phyloP scores from a whole-genome alignment of 2,113 vertebrate species.

The Thamnophis sirtalis region DNA sequence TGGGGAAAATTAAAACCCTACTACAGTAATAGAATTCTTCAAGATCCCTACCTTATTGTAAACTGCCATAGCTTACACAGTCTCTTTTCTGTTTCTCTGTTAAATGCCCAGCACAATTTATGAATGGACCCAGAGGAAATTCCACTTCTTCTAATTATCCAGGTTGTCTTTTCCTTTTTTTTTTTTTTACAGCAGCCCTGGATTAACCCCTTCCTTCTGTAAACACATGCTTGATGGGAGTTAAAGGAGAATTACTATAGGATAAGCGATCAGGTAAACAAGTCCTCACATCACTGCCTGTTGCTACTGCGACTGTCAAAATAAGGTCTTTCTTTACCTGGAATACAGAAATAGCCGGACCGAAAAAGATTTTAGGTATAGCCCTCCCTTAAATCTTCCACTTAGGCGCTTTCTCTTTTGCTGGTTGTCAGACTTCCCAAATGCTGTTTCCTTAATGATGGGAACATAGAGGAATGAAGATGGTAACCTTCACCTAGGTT shows the following conservation, averaged over 20 bases:
- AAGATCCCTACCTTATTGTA: not conserved
- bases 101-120: not conserved
- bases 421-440: constrained; percentile 18
- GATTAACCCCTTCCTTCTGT: not conserved
- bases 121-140: not conserved
- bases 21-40: not conserved
- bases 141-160: not conserved
- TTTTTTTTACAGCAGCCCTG: not conserved
- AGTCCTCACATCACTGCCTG: not conserved
- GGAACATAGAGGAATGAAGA: constrained; percentile 9
- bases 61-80: not conserved
- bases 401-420: not conserved
- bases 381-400: not conserved
- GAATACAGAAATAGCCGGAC: not conserved
- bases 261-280: not conserved
- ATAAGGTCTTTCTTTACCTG: not conserved
- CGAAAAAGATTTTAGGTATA: not conserved
- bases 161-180: not conserved
- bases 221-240: not conserved
- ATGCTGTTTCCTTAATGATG: constrained; percentile 22
- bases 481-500: constrained; percentile 25
- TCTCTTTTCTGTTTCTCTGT: not conserved
- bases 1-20: not conserved
- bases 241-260: not conserved
- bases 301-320: not conserved